A percentile compares a stretch with the other conserved stretches of the same genome.
Conservation (phyloP, 2,888 invertebrate genomes). For the Campaea margaritaria region DNA sequence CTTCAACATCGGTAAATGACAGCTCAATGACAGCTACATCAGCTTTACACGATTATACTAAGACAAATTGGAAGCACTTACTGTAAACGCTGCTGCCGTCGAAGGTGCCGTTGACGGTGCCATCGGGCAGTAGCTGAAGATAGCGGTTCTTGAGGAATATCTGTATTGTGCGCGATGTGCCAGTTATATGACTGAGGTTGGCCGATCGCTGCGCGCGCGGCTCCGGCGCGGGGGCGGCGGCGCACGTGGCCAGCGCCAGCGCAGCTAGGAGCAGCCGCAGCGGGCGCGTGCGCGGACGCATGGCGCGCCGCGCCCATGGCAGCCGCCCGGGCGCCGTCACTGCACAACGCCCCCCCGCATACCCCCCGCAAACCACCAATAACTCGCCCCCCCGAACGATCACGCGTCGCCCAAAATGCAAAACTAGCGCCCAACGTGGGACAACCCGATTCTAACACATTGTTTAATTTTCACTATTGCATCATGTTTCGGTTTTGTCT, state of each 20-base stretch:
- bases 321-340: constrained; percentile 82
- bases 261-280: constrained; percentile 83
- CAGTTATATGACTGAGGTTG: constrained; percentile 92
- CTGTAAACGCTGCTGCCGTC: constrained; percentile 93
- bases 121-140: constrained; percentile 93
- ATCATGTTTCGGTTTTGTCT: constrained; percentile 49
- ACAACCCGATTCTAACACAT: constrained; percentile 43
- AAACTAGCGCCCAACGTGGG: constrained; percentile 44
- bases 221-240: constrained; percentile 81
- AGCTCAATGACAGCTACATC: too few species aligned
- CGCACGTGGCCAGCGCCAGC: constrained; percentile 82
- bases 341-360: constrained; percentile 71
- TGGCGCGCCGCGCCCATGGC: constrained; percentile 84
- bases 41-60: too few species aligned
- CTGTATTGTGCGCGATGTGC: constrained; percentile 92
- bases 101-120: constrained; percentile 93
- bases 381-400: constrained; percentile 11
- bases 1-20: too few species aligned
- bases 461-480: constrained; percentile 50
- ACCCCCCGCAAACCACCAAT: constrained; percentile 55
- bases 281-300: constrained; percentile 81
- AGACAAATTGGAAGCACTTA: constrained; percentile 81
- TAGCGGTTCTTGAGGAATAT: constrained; percentile 94
- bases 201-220: constrained; percentile 91
- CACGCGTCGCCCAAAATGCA: constrained; percentile 38